phyloP scores from a whole-genome alignment of 2,113 vertebrate species.

The Erythrocebus patas region DNA sequence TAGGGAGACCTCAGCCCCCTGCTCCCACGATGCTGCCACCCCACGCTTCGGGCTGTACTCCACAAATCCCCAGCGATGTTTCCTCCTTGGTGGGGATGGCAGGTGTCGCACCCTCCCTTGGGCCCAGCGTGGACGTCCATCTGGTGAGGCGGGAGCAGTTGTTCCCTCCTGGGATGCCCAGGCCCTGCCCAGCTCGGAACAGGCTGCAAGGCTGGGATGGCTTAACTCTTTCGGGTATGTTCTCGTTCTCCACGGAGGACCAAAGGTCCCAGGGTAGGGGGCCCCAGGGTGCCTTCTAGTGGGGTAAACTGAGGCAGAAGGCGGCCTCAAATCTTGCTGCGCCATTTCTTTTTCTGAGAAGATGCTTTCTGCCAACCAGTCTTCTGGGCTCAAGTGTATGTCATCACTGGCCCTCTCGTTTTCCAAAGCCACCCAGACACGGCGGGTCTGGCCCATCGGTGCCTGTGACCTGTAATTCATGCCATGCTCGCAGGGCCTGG shows the following conservation, averaged over 20 bases:
- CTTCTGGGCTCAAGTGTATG: background rate
- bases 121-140: too few relatives aligned
- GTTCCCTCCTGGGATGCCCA: constrained; percentile 78
- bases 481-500: background rate
- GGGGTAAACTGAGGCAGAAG: background rate
- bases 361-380: background rate
- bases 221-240: constrained; percentile 64
- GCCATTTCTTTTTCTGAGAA: background rate
- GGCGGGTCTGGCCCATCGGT: accelerated
- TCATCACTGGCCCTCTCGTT: background rate
- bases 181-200: constrained; percentile 49
- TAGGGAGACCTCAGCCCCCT: background rate
- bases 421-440: background rate
- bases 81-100: background rate
- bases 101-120: constrained; percentile 11
- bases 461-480: background rate
- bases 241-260: background rate
- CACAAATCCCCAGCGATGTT: background rate
- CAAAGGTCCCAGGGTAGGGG: too few relatives aligned
- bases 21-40: background rate
- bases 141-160: constrained; percentile 76
- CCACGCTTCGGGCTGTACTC: background rate
- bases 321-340: accelerated
- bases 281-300: background rate
- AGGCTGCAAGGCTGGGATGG: constrained; percentile 66